These are phyloP conservation scores for Yponomeuta sedellus DNA, from an alignment of 2,888 invertebrate species.

Conservation along the genomic window DNA sequence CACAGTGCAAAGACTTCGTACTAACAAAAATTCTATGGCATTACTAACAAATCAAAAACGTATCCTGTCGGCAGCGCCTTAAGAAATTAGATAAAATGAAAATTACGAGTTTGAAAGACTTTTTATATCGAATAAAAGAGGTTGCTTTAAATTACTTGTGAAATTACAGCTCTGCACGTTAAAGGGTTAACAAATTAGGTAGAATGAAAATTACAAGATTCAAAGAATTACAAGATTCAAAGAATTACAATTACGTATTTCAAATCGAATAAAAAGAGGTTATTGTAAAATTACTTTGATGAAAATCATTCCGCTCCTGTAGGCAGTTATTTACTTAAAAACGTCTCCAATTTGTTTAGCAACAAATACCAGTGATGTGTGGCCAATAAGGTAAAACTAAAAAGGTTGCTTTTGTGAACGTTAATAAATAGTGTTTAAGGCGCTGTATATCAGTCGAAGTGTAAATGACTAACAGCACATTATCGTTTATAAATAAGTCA, in stretches of 20 bases:
- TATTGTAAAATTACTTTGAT: background rate
- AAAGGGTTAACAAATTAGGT: too few species aligned
- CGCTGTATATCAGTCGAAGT: constrained; percentile 61
- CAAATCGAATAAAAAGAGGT: background rate
- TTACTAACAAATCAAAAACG: constrained; percentile 19
- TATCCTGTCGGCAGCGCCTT: too few species aligned
- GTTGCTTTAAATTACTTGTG: too few species aligned
- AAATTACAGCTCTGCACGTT: too few species aligned
- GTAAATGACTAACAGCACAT: constrained; percentile 53
- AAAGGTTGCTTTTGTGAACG: constrained; percentile 22
- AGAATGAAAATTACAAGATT: too few species aligned
- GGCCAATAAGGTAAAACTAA: background rate
- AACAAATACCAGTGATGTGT: background rate
- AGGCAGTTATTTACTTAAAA: constrained; percentile 21
- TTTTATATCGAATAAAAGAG: too few species aligned
- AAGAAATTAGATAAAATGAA: too few species aligned
- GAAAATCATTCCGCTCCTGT: background rate
- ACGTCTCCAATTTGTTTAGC: background rate
- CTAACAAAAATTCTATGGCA: constrained; percentile 25
- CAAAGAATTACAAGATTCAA: background rate
- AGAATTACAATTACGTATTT: background rate
- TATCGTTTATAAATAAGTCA: constrained; percentile 11
- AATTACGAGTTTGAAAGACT: background rate
- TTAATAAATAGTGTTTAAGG: constrained; percentile 43
- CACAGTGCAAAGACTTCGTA: background rate